Evolutionary conservation across 2,113 vertebrate species (phyloP), one percentile per base, ranked within the genome.

Genomic region (Mormoops blainvillei): DNA sequence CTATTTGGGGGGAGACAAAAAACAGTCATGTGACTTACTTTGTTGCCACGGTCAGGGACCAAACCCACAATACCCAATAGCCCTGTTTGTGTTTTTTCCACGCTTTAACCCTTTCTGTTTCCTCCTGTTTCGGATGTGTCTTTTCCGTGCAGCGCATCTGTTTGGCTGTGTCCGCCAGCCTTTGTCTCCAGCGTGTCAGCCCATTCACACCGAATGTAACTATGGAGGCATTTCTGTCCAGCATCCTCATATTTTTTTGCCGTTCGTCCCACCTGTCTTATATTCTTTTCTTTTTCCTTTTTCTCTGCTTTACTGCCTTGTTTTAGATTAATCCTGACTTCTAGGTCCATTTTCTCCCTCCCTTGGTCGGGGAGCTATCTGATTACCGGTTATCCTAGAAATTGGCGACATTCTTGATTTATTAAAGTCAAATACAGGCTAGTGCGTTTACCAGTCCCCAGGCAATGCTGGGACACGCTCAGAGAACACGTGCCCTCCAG

Each of bases 71-170:
- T 41, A 4, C 16, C 36, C 2, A 33, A 36, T 7, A 0, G 9
- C 41, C 41, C 58, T 12, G 24, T 12, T 20, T 11, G 10, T 7
- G 3, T 12, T 36, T 43, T n/a, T 45, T 22, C 74, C 16, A 4
- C 3, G 11, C 63, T 22, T 20, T 8, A 22, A 68, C 6, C 8
- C 13, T 6, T 38, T 24, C 50, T 38, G 20, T 12, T 2, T 26
- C 38, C 14, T 70, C 3, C 1, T 19, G 1, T 36, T 33, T 31
- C 45, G 11, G 14, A 11, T 3, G 52, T 1, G 45, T 43, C 54
- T 52, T 50, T 41, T 43, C 54, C 15, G 0, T 0, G n/a, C 1
- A 0, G 5, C 24, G 1, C 16, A 1, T 14, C 8, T 18, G 56
- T 18, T 20, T 15, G 36, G 7, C 26, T 15, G 22, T 5, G 19